A percentile compares a stretch with the other conserved stretches of the same genome.
Conservation (phyloP, 2,113 vertebrate genomes). For the Paedocypris sp. region DNA sequence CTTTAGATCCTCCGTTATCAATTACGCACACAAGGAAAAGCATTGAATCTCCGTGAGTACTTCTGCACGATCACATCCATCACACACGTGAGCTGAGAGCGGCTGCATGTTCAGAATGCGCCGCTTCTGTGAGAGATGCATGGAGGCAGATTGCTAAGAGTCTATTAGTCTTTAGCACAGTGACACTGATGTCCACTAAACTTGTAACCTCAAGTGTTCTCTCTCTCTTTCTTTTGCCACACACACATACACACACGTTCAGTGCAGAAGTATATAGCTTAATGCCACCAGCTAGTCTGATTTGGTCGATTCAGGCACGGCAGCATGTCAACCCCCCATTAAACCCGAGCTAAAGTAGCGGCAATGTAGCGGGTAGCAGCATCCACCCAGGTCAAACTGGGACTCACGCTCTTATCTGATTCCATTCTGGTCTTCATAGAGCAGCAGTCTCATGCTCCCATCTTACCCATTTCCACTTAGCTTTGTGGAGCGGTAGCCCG, state of each 20-base stretch:
- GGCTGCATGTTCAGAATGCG: conserved; percentile 15
- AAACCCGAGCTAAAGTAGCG: neutral
- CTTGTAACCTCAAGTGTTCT: conserved; percentile 22
- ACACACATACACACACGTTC: conserved; percentile 14
- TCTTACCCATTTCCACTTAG: conserved; percentile 42
- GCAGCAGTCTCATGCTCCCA: conserved; percentile 29
- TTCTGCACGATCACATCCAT: conserved; percentile 20
- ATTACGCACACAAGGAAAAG: conserved; percentile 99
- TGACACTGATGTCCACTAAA: conserved; percentile 27
- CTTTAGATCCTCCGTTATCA: conserved; percentile 93
- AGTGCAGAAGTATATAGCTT: conserved; percentile 7
- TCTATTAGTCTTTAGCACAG: conserved; percentile 28
- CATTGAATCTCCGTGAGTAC: conserved; percentile 97
- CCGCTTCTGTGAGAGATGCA: conserved; percentile 14
- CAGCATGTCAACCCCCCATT: conserved; percentile 17
- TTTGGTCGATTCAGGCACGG: conserved; percentile 22
- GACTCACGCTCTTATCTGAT: conserved; percentile 13
- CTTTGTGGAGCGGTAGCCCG: conserved; percentile 41
- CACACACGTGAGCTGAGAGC: conserved; percentile 15
- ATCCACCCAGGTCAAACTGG: conserved; percentile 2
- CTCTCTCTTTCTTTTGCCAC: conserved; percentile 16
- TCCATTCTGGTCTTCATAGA: conserved; percentile 21
- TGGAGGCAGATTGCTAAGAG: conserved; percentile 24
- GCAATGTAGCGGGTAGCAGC: neutral
- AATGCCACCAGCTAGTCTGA: conserved; percentile 16